phyloP scores from a whole-genome alignment of 2,888 invertebrate species.

The Tryphoninae sp. region DNA sequence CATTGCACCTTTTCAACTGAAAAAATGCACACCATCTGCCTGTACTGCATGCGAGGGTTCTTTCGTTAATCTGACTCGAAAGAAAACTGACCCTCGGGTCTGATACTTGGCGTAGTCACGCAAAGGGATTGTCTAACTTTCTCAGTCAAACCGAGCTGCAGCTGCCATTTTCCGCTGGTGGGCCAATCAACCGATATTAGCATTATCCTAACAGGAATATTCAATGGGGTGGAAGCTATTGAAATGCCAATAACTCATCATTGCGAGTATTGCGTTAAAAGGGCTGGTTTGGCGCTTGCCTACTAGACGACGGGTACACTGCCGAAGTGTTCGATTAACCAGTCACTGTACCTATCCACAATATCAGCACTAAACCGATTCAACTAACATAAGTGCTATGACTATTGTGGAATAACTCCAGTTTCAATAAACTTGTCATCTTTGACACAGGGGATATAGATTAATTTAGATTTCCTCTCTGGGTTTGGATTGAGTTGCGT shows the following conservation, averaged over 20 bases:
- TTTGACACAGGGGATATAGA: background rate
- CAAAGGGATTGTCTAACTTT: conserved; percentile 18
- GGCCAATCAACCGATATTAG: background rate
- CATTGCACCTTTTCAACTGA: conserved; percentile 20
- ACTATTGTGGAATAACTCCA: conserved; percentile 4
- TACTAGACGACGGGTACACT: background rate
- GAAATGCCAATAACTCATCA: background rate
- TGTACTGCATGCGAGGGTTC: no score
- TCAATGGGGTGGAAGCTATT: background rate
- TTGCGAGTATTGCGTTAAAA: background rate
- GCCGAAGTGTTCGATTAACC: background rate
- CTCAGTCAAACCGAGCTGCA: conserved; percentile 19
- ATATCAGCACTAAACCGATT: background rate
- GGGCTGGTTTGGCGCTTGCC: background rate
- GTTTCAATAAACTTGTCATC: conserved; percentile 1
- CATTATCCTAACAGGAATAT: background rate
- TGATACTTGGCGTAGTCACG: background rate
- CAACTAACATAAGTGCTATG: conserved; percentile 19
- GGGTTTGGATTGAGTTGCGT: no score
- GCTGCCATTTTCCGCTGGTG: background rate
- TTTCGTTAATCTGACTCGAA: no score
- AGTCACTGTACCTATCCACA: background rate
- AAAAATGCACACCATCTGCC: background rate
- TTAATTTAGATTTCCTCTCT: no score
- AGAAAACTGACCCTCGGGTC: background rate